phyloP scores from a whole-genome alignment of 2,797 vertebrate species.

The Psittacula echo region DNA sequence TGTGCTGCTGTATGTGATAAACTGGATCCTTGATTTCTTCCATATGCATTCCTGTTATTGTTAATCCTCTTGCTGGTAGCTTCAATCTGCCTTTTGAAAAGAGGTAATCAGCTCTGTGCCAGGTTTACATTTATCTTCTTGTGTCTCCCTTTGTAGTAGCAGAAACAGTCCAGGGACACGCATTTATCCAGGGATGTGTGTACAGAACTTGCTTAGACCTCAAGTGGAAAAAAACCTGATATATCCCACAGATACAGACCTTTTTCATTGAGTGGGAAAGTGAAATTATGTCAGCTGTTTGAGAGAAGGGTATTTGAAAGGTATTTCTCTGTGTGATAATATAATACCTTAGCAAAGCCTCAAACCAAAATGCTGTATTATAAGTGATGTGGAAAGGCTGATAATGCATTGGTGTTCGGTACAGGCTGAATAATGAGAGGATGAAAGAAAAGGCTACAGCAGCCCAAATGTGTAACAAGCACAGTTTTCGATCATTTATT shows the following conservation, averaged over 20 bases:
- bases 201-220: neutral
- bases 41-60: neutral
- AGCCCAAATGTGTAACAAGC: neutral
- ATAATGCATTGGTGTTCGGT: neutral
- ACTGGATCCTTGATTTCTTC: slow-evolving; percentile 23
- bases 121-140: slow-evolving; percentile 20
- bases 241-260: neutral
- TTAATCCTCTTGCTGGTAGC: slow-evolving; percentile 31
- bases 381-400: neutral
- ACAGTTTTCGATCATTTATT: neutral
- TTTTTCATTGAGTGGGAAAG: neutral
- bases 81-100: slow-evolving; percentile 35
- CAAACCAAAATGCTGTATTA: neutral
- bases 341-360: neutral
- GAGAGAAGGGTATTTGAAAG: neutral
- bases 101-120: neutral
- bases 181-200: accelerated
- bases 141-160: neutral
- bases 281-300: neutral
- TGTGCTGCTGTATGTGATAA: slow-evolving; percentile 9
- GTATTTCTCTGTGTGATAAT: neutral
- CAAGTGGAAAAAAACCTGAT: neutral
- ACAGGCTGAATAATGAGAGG: neutral
- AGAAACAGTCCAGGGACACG: neutral
- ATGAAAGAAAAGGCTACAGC: neutral